Base-by-base conservation (phyloP, 2,888 invertebrate species). In the Xanthorhoe designata region DNA sequence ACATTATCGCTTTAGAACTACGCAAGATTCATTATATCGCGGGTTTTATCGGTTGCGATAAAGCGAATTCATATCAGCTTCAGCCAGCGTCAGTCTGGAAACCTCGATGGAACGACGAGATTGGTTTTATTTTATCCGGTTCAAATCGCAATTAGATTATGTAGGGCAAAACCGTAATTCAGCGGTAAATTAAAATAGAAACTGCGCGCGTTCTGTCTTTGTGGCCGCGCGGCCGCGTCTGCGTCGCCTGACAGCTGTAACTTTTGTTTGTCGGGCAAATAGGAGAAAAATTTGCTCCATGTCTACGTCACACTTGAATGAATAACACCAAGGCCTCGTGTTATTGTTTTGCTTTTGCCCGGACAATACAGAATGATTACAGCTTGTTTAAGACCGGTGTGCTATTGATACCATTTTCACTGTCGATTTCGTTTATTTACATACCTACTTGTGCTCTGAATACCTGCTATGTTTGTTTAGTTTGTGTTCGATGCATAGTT, bases 241-340 rank as follows among this genome's bases (percentile, higher is more conserved):
- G 79, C 76, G 78, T 51, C 64, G 60, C 71, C 75, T 79, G 79
- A 71, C 74, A 83, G 83, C 82, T 85, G 63, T 82, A 81, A 85
- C 82, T 77, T 82, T 79, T 82, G 83, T 90, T 91, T 88, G 85
- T 83, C 79, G 85, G 83, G 86, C 82, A 90, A 91, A 90, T 87
- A 88, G 84, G 78, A 88, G 88, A 90, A 91, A 90, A 90, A 87
- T 86, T 84, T 81, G 84, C 84, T 89, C 85, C 83, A 87, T 83
- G 84, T 78, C 86, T 82, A 88, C 90, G 90, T 90, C 89, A 88
- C 83, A 86, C 85, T 80, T 85, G 84, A 91, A 86, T 85, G 88
- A 84, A 82, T 83, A 85, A 80, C 84, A 82, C 79, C 90, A 91
- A 90, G 91, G 90, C 80, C 86, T 83, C 79, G 73, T 81, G 82